Evolutionary conservation across 2,113 vertebrate genomes (phyloP).

Genomic region (Pterocles orientalis): DNA sequence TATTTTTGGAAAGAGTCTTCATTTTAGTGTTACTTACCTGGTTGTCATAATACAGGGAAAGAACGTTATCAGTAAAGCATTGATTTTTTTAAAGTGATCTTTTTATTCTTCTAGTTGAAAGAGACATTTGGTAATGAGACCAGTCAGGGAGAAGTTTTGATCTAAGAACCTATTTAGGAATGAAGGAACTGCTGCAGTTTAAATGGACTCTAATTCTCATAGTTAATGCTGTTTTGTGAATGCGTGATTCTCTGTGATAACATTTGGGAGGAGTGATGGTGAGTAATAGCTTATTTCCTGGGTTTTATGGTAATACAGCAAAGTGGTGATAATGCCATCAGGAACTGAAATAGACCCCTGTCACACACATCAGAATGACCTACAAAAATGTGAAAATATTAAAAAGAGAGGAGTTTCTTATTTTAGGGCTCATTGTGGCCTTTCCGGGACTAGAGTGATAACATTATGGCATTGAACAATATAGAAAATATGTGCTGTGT

Average conservation of each 20-base stretch:
- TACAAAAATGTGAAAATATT: constrained; percentile 26
- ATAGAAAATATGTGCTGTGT: constrained; percentile 38
- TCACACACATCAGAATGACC: constrained; percentile 1
- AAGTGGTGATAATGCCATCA: constrained; percentile 53
- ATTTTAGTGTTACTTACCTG: neutral
- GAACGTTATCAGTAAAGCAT: neutral
- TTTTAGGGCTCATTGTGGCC: constrained; percentile 9
- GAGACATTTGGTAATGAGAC: constrained; percentile 17
- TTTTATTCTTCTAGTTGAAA: constrained; percentile 35
- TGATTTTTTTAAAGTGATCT: neutral
- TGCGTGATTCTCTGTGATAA: constrained; percentile 70
- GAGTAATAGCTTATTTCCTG: constrained; percentile 78
- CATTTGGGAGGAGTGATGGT: constrained; percentile 65
- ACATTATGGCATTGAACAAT: neutral
- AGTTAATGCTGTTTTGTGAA: constrained; percentile 75
- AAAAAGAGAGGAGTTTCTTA: neutral
- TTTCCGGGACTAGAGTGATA: constrained; percentile 36
- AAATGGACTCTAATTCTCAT: constrained; percentile 79
- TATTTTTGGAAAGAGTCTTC: neutral
- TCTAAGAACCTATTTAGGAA: constrained; percentile 72
- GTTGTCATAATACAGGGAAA: neutral
- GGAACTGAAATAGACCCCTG: constrained; percentile 51
- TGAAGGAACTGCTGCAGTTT: constrained; percentile 79
- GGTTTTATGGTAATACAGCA: constrained; percentile 69
- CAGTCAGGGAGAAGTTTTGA: constrained; percentile 58